Conservation (phyloP, 2,113 vertebrate species). For the Tenebrosternarchus preto region DNA sequence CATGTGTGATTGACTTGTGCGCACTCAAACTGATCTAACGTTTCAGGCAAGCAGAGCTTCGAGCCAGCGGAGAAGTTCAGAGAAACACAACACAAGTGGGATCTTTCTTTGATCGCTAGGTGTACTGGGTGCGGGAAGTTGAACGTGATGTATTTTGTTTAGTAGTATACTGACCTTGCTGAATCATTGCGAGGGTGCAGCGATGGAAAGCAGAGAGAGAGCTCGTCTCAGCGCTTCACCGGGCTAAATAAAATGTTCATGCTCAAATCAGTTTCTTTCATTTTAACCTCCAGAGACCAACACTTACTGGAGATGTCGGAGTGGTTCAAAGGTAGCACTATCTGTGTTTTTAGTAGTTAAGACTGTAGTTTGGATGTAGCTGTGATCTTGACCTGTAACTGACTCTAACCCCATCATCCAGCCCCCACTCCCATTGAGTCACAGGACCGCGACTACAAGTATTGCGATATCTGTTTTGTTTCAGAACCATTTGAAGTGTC, state of each 20-base stretch:
- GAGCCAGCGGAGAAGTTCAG: no score
- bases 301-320: slow-evolving; percentile 77
- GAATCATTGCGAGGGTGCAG: no score
- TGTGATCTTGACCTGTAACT: background rate
- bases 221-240: no score
- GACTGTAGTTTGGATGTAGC: background rate
- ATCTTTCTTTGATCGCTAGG: no score
- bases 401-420: background rate
- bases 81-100: no score
- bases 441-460: background rate
- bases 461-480: background rate
- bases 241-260: background rate
- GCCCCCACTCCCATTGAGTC: background rate
- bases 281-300: slow-evolving; percentile 69
- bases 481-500: background rate
- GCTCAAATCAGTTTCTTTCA: slow-evolving; percentile 54
- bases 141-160: no score
- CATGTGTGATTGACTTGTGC: no score
- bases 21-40: no score
- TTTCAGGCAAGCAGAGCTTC: no score
- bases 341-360: slow-evolving; percentile 33
- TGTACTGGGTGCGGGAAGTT: no score
- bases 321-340: slow-evolving; percentile 72
- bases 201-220: no score
- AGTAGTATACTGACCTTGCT: no score